Conservation (phyloP, 1,140 invertebrate genomes). For the Tyrophagus putrescentiae region DNA sequence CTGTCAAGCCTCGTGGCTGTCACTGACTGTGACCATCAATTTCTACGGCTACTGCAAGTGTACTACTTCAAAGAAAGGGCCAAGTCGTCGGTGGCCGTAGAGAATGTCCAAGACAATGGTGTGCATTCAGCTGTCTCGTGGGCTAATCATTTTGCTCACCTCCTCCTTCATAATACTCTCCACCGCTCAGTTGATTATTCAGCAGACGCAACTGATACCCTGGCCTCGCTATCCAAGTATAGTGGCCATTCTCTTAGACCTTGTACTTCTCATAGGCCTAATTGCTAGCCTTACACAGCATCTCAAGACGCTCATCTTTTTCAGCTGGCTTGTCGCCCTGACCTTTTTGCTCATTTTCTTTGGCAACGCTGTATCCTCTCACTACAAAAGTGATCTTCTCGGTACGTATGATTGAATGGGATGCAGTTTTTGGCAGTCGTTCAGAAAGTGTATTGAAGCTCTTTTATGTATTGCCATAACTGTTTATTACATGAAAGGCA, state of each 20-base stretch:
- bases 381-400: slow-evolving; percentile 20
- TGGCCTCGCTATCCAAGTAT: background rate
- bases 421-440: too few species aligned
- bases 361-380: slow-evolving; percentile 19
- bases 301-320: slow-evolving; percentile 13
- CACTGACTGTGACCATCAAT: too few species aligned
- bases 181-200: background rate
- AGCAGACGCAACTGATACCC: background rate
- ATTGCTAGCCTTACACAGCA: slow-evolving; percentile 11
- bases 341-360: slow-evolving; percentile 19
- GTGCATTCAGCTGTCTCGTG: slow-evolving; percentile 13
- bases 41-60: too few species aligned
- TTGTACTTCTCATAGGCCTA: slow-evolving; percentile 9
- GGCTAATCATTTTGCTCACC: background rate
- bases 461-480: too few species aligned
- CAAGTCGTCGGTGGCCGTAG: too few species aligned
- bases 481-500: too few species aligned
- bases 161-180: slow-evolving; percentile 3
- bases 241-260: background rate
- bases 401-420: slow-evolving; percentile 8
- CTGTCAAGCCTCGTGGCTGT: too few species aligned
- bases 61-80: too few species aligned
- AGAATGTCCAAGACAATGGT: slow-evolving; percentile 15
- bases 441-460: too few species aligned
- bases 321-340: slow-evolving; percentile 14